A percentile compares a stretch with the other conserved stretches of the same genome.
phyloP scores from a whole-genome alignment of 2,113 vertebrate genomes.

The Urocynchramus pylzowi region DNA sequence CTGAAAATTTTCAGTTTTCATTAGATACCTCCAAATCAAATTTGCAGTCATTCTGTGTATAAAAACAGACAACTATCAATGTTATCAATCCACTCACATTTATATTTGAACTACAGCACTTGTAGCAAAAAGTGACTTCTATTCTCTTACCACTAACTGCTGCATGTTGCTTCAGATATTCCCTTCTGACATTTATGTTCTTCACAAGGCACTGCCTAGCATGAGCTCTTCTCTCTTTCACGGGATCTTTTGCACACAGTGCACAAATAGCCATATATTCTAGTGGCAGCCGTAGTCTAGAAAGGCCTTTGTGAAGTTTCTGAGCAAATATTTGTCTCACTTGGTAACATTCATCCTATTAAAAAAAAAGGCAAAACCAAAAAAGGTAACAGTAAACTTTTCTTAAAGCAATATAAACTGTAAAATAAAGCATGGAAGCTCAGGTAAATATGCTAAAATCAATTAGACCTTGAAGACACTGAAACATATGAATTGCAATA shows the following conservation, averaged over 20 bases:
- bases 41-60: background rate
- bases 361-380: background rate
- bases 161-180: constrained; percentile 97
- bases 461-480: background rate
- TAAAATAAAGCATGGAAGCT: background rate
- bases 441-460: background rate
- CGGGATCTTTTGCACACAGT: constrained; percentile 95
- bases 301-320: constrained; percentile 96
- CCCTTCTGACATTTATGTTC: constrained; percentile 94
- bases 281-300: constrained; percentile 90
- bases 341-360: constrained; percentile 97
- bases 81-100: background rate
- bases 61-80: background rate
- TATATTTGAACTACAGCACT: background rate
- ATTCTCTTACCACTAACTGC: constrained; percentile 90
- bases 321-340: constrained; percentile 96
- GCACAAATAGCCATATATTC: constrained; percentile 98
- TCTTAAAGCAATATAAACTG: background rate
- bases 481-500: background rate
- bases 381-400: background rate
- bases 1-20: background rate
- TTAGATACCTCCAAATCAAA: background rate
- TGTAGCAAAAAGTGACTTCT: background rate
- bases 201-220: constrained; percentile 97
- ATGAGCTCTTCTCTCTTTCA: constrained; percentile 95